Conservation (phyloP, 2,113 vertebrate genomes). For the Aldabrachelys gigantea region DNA sequence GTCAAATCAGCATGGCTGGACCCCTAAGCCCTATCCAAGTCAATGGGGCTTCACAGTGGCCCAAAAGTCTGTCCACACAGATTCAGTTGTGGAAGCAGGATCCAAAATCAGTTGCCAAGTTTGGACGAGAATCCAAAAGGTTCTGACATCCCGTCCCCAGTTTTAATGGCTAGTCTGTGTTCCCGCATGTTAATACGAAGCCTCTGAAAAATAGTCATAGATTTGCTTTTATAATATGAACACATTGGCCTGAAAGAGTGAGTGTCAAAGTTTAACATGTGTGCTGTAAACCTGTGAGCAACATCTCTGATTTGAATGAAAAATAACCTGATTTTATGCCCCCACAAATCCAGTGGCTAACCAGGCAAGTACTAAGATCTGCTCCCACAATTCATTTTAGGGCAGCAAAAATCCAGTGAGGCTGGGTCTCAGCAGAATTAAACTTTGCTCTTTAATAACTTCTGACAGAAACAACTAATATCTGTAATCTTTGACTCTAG, state of each 20-base stretch:
- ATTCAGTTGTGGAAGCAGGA: not conserved
- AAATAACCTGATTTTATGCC: conserved; percentile 41
- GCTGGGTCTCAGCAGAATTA: not conserved
- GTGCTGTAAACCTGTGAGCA: not conserved
- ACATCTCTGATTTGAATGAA: conserved; percentile 28
- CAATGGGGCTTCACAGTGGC: not conserved
- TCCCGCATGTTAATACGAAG: not conserved
- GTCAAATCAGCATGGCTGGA: not conserved
- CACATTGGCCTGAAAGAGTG: not conserved
- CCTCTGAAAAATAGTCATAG: not conserved
- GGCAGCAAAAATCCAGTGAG: conserved; percentile 4
- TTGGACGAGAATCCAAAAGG: not conserved
- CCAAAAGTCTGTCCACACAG: not conserved
- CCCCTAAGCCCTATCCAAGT: not conserved
- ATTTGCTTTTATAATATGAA: not conserved
- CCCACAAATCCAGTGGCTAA: conserved; percentile 6
- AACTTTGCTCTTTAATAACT: not conserved
- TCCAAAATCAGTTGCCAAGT: not conserved
- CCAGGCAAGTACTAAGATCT: conserved; percentile 38
- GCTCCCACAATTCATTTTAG: not conserved
- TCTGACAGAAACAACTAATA: not conserved
- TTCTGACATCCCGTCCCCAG: not conserved
- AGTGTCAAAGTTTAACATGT: not conserved
- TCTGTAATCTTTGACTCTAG: fast-evolving
- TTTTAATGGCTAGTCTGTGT: not conserved